Evolutionary conservation across 2,797 vertebrate species (phyloP).

Genomic region (Melanogrammus aeglefinus): DNA sequence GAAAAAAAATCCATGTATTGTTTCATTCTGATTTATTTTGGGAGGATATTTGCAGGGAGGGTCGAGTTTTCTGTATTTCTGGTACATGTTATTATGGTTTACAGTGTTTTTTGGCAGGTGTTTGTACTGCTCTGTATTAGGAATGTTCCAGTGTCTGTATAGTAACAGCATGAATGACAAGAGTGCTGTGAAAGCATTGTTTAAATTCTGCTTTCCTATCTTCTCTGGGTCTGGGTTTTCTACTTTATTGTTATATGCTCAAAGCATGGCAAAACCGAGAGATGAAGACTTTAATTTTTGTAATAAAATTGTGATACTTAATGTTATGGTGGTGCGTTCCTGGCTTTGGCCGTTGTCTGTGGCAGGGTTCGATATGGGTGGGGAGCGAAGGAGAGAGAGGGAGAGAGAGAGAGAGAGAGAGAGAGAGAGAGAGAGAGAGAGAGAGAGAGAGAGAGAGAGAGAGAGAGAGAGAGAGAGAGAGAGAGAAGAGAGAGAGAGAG

Average conservation of each 20-base stretch:
- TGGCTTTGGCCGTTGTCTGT: constrained; percentile 33
- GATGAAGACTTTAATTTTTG: constrained; percentile 81
- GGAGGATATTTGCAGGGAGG: constrained; percentile 11
- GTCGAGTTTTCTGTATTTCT: constrained; percentile 56
- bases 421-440: background rate
- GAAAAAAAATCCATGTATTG: no score
- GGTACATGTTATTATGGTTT: constrained; percentile 69
- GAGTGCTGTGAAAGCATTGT: constrained; percentile 75
- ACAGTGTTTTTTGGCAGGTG: constrained; percentile 70
- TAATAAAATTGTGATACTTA: constrained; percentile 84
- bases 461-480: no score
- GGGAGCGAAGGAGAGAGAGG: constrained; percentile 2
- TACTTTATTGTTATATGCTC: constrained; percentile 84
- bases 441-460: background rate
- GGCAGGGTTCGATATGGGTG: background rate
- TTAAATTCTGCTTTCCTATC: constrained; percentile 73
- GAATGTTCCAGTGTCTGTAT: constrained; percentile 75
- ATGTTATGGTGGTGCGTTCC: constrained; percentile 50
- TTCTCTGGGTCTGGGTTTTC: constrained; percentile 78
- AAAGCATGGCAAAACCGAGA: constrained; percentile 81
- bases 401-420: background rate
- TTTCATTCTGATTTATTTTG: background rate
- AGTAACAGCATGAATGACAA: constrained; percentile 74
- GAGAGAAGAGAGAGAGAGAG: no score
- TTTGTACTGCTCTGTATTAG: constrained; percentile 72